Evolutionary conservation across 2,797 vertebrate genomes (phyloP).

Genomic region (Poecilia velifera): DNA sequence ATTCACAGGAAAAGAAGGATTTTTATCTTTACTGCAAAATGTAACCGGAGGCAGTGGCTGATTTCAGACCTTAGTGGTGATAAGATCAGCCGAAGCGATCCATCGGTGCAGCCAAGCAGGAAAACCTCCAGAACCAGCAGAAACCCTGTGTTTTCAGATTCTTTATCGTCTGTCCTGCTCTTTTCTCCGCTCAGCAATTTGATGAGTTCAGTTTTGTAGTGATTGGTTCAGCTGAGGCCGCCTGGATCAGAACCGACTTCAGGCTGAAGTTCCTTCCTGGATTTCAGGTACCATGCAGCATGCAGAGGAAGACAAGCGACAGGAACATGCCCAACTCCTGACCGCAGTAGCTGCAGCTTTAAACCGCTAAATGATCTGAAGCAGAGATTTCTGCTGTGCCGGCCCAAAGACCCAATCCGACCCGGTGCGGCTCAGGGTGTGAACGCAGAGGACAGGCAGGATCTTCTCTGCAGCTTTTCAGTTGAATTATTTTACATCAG

Average conservation of each 20-base stretch:
- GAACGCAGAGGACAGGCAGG: neutral
- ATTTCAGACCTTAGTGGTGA: too few relatives aligned
- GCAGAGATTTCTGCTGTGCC: neutral
- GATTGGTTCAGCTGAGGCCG: neutral
- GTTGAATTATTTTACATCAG: neutral
- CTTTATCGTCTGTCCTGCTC: neutral
- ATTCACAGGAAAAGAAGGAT: too few relatives aligned
- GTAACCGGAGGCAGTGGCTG: too few relatives aligned
- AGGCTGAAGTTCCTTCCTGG: neutral
- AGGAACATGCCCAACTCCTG: constrained; percentile 34
- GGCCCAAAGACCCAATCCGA: too few relatives aligned
- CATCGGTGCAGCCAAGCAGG: too few relatives aligned
- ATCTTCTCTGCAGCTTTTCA: neutral
- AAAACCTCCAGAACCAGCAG: too few relatives aligned
- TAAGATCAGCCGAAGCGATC: too few relatives aligned
- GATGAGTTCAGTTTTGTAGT: neutral
- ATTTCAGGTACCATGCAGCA: constrained; percentile 12
- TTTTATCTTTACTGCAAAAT: too few relatives aligned
- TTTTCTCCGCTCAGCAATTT: neutral
- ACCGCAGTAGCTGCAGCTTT: neutral
- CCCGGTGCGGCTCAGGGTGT: neutral
- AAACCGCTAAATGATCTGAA: neutral
- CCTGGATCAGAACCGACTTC: neutral
- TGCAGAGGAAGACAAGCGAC: constrained; percentile 51
- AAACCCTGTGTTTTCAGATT: neutral